A percentile compares a stretch with the other conserved stretches of the same genome.
These are phyloP conservation scores for Cheilosia soror DNA, from an alignment of 2,888 invertebrate genomes.

Conservation along the genomic window DNA sequence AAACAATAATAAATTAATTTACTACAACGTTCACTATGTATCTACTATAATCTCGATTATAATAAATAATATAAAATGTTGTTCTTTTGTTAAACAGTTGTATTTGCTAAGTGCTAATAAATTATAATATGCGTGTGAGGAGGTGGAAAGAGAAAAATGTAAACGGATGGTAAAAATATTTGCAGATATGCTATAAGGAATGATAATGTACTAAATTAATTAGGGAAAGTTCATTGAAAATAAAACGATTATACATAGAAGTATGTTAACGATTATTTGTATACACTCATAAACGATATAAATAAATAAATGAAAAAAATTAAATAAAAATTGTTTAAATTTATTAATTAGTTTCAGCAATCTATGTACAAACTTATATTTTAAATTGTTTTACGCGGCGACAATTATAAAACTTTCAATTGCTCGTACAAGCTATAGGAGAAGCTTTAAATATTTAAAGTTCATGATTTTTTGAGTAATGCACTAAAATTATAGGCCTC, in stretches of 20 bases:
- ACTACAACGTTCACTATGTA: slow-evolving; percentile 35
- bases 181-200: slow-evolving; percentile 43
- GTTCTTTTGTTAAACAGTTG: slow-evolving; percentile 48
- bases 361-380: too few species aligned
- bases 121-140: neutral
- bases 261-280: slow-evolving; percentile 66
- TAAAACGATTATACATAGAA: slow-evolving; percentile 29
- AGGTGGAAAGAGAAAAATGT: neutral
- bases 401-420: too few species aligned
- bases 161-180: slow-evolving; percentile 30
- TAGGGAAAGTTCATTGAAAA: slow-evolving; percentile 38
- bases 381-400: too few species aligned
- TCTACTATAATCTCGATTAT: slow-evolving; percentile 24
- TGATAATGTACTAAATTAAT: slow-evolving; percentile 33
- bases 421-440: too few species aligned
- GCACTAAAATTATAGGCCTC: too few species aligned
- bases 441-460: too few species aligned
- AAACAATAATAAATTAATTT: slow-evolving; percentile 25
- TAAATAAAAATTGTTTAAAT: neutral
- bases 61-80: slow-evolving; percentile 24
- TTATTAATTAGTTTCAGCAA: too few species aligned
- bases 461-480: too few species aligned
- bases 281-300: slow-evolving; percentile 67
- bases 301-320: slow-evolving; percentile 41
- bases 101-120: slow-evolving; percentile 26